Conservation (phyloP, 2,888 invertebrate species). For the Drosophila cracens region DNA sequence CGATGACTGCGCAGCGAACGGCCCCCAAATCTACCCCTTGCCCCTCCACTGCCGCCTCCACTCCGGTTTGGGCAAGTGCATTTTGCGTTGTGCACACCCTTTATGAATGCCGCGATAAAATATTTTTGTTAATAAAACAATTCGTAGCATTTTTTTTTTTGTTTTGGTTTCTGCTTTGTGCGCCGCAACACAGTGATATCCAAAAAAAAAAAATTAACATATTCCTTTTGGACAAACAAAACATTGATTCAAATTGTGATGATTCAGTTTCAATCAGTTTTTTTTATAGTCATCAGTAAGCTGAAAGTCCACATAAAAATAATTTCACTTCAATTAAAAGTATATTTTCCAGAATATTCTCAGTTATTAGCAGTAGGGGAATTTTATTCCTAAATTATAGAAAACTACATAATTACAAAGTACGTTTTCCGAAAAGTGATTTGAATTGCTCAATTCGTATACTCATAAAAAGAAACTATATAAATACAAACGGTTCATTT, state of each 20-base stretch:
- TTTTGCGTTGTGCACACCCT: slow-evolving; percentile 60
- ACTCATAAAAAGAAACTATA: slow-evolving; percentile 14
- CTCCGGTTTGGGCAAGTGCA: slow-evolving; percentile 58
- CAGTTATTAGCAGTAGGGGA: slow-evolving; percentile 31
- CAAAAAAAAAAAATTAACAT: slow-evolving; percentile 24
- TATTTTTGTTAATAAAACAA: slow-evolving; percentile 76
- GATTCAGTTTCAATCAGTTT: slow-evolving; percentile 8
- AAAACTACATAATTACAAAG: slow-evolving; percentile 33
- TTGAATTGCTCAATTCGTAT: slow-evolving; percentile 32
- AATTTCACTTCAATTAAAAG: not conserved
- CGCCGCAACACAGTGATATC: slow-evolving; percentile 6
- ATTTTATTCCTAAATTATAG: slow-evolving; percentile 55
- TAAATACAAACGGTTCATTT: slow-evolving; percentile 31
- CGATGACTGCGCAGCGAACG: slow-evolving; percentile 45
- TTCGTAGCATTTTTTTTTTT: slow-evolving; percentile 41
- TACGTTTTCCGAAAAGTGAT: slow-evolving; percentile 29
- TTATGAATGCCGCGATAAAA: slow-evolving; percentile 75
- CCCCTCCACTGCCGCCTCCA: not conserved
- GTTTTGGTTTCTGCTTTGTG: not conserved
- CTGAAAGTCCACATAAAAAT: not conserved
- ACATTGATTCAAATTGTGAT: slow-evolving; percentile 1
- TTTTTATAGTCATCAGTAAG: not conserved
- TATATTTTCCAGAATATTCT: not conserved
- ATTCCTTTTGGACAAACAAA: not conserved
- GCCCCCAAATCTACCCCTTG: not conserved